Evolutionary conservation across 2,113 vertebrate species (phyloP).

Genomic region (Glareola pratincola): DNA sequence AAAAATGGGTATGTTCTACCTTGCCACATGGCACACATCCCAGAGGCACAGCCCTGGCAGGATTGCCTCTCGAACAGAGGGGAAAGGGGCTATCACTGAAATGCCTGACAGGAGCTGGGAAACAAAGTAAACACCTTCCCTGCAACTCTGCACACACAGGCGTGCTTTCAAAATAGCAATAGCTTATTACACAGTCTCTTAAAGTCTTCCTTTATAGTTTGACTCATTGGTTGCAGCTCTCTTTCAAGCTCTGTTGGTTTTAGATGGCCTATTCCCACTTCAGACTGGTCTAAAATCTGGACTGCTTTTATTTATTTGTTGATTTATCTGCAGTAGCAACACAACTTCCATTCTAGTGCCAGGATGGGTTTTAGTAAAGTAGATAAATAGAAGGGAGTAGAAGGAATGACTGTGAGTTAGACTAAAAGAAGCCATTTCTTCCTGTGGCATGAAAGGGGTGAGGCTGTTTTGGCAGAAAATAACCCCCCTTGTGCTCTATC

Average conservation of each 20-base stretch:
- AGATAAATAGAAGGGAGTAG: not conserved
- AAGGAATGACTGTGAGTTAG: not conserved
- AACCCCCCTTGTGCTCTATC: no score
- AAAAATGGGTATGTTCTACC: not conserved
- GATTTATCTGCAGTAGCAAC: not conserved
- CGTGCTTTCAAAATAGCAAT: not conserved
- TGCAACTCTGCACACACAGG: rapidly evolving
- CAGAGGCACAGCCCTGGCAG: not conserved
- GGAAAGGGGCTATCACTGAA: not conserved
- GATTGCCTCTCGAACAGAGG: not conserved
- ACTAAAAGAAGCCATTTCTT: not conserved
- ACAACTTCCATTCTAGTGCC: not conserved
- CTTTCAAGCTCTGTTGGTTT: not conserved
- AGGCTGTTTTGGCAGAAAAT: no score
- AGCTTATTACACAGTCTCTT: not conserved
- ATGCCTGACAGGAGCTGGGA: not conserved
- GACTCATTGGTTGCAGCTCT: not conserved
- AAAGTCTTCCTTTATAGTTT: not conserved
- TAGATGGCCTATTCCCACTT: not conserved
- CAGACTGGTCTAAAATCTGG: not conserved
- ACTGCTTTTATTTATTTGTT: not conserved
- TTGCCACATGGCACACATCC: not conserved
- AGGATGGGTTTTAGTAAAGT: not conserved
- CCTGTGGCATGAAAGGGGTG: no score
- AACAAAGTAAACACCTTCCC: not conserved